Evolutionary conservation across 1,140 invertebrate species (phyloP), one percentile per base, ranked within the genome.

Genomic region (Ooceraea biroi): DNA sequence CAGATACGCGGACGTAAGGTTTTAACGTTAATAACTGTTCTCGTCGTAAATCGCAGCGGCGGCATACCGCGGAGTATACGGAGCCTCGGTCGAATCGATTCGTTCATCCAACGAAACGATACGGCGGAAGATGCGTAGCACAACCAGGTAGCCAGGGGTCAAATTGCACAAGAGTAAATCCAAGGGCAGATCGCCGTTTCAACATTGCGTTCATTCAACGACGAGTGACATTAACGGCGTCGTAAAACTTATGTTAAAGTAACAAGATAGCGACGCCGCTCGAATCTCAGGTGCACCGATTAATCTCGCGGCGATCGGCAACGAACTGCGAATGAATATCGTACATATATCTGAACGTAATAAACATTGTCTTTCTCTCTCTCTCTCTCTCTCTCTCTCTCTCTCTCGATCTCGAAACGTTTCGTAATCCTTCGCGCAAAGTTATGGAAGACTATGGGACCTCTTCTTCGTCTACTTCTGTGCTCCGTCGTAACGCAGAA

Each of bases 21-120:
- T 41, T n/a, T 66, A 57, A 44, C 48, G 19, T 22, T 27, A 52
- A 66, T 36, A n/a, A 19, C 27, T 44, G 44, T 63, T 76, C 61
- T 50, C 44, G 57, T 63, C 44, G 66, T 44, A 46, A 58, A 71
- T 71, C 57, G 30, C 36, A 19, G 7, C 25, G 12, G 8, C 12
- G 12, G 8, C 12, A 12, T 22, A 3, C 11, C n/a, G 11, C n/a
- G 11, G 30, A 55, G 1, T 27, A 48, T n/a, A n/a, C n/a, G n/a
- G n/a, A n/a, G n/a, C 8, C 14, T 0, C 22, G 10, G 61, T 61
- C 72, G 17, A 50, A 46, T 12, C 41, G 22, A 44, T 60, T 73
- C 52, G 12, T 36, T 76, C n/a, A n/a, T 19, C 1, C 11, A 0
- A 0, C 19, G n/a, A 68, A 30, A n/a, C 27, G 14, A 25, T 41